Evolutionary conservation across 1,140 invertebrate species (phyloP).

Genomic region (Theocolax elegans): DNA sequence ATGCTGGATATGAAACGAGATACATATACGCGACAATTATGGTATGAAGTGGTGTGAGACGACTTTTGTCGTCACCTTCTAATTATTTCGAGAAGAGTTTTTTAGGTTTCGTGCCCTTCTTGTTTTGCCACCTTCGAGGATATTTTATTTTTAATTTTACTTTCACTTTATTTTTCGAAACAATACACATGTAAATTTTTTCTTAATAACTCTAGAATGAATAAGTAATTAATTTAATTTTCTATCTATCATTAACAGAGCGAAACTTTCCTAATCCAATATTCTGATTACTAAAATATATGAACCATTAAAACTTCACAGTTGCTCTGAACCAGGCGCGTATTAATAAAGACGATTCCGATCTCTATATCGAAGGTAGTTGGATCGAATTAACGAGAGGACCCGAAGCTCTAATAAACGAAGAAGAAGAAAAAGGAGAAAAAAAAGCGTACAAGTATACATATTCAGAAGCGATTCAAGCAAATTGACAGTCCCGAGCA

Average conservation of each 20-base stretch:
- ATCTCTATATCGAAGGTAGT: neutral
- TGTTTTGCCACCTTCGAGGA: neutral
- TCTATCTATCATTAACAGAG: too few species aligned
- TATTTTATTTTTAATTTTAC: neutral
- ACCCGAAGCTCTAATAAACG: neutral
- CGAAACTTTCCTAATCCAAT: too few species aligned
- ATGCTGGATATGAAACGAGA: neutral
- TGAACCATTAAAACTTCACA: too few species aligned
- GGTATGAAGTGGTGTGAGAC: neutral
- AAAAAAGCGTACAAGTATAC: neutral
- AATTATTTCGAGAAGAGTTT: neutral
- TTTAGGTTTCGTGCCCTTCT: neutral
- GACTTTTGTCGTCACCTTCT: neutral
- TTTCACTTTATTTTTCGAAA: neutral
- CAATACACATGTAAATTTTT: neutral
- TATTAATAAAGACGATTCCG: neutral
- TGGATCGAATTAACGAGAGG: neutral
- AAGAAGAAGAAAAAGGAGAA: neutral
- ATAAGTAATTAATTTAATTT: too few species aligned
- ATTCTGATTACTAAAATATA: too few species aligned
- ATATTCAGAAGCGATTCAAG: neutral
- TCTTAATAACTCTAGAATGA: too few species aligned
- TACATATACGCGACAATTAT: neutral
- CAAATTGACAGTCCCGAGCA: slow-evolving; percentile 14
- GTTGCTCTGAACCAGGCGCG: too few species aligned